phyloP scores from a whole-genome alignment of 2,888 invertebrate species.

The Euphydryas editha region DNA sequence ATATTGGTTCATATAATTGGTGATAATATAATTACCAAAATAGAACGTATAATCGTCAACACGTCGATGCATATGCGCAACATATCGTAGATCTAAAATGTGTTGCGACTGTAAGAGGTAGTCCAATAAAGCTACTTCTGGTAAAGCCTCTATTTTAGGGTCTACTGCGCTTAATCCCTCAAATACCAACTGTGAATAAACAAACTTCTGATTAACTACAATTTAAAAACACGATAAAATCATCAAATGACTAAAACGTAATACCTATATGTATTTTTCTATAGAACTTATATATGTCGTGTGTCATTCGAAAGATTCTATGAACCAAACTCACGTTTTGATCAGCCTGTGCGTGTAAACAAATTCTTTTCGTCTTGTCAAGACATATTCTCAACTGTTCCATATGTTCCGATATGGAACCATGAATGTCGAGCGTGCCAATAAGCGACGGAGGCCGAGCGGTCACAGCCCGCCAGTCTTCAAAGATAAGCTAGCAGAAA shows the following conservation, averaged over 20 bases:
- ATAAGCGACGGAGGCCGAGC: conserved; percentile 75
- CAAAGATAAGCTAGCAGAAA: conserved; percentile 54
- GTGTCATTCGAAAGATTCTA: no score
- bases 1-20: neutral
- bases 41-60: conserved; percentile 74
- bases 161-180: conserved; percentile 68
- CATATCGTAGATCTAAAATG: conserved; percentile 64
- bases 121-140: conserved; percentile 75
- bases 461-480: conserved; percentile 62
- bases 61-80: conserved; percentile 61
- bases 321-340: conserved; percentile 51
- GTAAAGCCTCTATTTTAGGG: conserved; percentile 72
- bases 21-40: conserved; percentile 60
- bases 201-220: neutral
- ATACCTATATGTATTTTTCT: neutral
- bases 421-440: conserved; percentile 66
- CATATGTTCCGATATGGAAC: conserved; percentile 64
- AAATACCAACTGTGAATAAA: conserved; percentile 61
- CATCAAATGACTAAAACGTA: neutral
- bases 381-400: conserved; percentile 72
- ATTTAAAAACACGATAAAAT: neutral
- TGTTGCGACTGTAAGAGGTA: conserved; percentile 70
- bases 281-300: neutral
- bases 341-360: conserved; percentile 54
- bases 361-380: conserved; percentile 64